Base-by-base conservation (phyloP, 2,888 invertebrate genomes). In the Amorpha juglandis region DNA sequence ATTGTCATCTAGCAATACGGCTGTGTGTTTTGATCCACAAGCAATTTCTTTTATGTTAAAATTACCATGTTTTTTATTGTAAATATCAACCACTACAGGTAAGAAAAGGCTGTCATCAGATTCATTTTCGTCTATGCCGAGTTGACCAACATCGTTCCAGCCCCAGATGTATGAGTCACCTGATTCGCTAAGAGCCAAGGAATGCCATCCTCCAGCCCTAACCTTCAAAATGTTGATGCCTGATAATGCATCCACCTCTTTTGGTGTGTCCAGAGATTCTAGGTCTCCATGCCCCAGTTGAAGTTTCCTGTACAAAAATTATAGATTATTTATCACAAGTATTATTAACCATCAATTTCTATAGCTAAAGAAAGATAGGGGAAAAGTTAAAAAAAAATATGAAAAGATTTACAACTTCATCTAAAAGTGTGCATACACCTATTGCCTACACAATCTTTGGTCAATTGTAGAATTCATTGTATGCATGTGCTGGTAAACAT, bases 91-190 rank as follows among this genome's bases (percentile, higher is more conserved):
- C 62, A 92, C 69, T 62, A 81, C 87, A 42, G 93, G 93, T 35
- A 90, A 66, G 4, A 84, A 77, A 69, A 79, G 84, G 68, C 86
- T 91, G 70, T 82, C 82, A 14, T 78, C 69, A 62, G 76, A 74
- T 63, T 68, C 73, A 53, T 70, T 81, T 68, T 90, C 89, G 45
- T 87, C 84, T 42, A 96, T 85, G 8, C 98, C 98, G 16, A 98
- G 88, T 86, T 98, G 98, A 0, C 98, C 98, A 78, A 95, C 95
- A 70, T 96, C 95, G 88, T 98, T 98, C 96, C 97, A 98, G 8
- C 98, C 98, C 98, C 98, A 98, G 1, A 95, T 94, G 82, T 98
- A 98, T 0, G 98, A 80, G 83, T 98, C 98, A 14, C 98, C 98
- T 84, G 94, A 95, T 77, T 95, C 94, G 73, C 97, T 97, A 8